These are phyloP conservation scores for Corythornis madagascariensis DNA, from an alignment of 2,113 vertebrate species.

Conservation along the genomic window DNA sequence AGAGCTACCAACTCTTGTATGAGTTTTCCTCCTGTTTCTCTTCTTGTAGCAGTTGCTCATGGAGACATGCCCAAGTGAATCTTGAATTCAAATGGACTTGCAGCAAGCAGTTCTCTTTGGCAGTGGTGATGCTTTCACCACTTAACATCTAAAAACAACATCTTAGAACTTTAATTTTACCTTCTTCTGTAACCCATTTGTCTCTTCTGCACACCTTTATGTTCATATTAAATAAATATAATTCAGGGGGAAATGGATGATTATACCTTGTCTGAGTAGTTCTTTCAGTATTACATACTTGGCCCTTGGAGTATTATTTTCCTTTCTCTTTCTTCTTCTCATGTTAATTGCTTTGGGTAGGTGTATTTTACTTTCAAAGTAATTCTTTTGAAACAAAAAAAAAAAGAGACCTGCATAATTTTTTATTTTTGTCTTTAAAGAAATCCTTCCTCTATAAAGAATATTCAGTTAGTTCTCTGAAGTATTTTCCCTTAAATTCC, in stretches of 20 bases:
- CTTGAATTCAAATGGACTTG: not conserved
- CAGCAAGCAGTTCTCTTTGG: not conserved
- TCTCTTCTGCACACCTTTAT: not conserved
- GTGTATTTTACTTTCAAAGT: conserved; percentile 32
- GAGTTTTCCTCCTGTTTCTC: not conserved
- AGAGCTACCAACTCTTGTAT: not conserved
- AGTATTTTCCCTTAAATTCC: conserved; percentile 1
- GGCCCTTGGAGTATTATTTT: conserved; percentile 20
- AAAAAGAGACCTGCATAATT: not conserved
- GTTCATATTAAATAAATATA: conserved; percentile 29
- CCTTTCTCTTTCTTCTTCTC: not conserved
- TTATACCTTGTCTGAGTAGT: conserved; percentile 18
- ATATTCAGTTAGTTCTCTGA: conserved; percentile 45
- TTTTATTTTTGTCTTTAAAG: conserved; percentile 38
- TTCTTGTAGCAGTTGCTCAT: not conserved
- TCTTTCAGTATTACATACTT: not conserved
- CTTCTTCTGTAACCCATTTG: not conserved
- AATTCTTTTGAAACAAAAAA: conserved; percentile 5
- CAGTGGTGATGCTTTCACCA: not conserved
- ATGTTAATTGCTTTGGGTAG: conserved; percentile 39
- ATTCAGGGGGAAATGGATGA: not conserved
- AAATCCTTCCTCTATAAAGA: conserved; percentile 22
- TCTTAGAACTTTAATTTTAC: not conserved
- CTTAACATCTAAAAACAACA: not conserved
- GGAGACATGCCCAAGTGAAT: not conserved